These are phyloP conservation scores for Actinernus sp. DNA, from an alignment of 92 coral and sea anemone species.

Conservation along the genomic window DNA sequence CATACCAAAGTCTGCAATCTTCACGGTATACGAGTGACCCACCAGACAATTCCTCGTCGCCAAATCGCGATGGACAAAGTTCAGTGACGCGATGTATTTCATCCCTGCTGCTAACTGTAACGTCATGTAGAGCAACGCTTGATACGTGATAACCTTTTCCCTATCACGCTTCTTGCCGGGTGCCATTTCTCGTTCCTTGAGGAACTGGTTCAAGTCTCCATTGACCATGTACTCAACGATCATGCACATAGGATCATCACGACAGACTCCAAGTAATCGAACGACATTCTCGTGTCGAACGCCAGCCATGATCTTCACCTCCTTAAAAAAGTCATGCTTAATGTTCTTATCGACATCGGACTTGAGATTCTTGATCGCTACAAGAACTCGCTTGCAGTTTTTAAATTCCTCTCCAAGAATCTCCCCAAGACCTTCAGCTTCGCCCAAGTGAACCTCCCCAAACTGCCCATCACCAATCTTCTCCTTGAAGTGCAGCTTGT, in stretches of 20 bases:
- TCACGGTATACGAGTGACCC: slow-evolving; percentile 94
- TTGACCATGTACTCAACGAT: slow-evolving; percentile 98
- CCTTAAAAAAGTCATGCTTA: slow-evolving; percentile 96
- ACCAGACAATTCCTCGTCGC: slow-evolving; percentile 97
- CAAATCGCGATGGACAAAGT: slow-evolving; percentile 94
- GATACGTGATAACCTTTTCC: slow-evolving; percentile 51
- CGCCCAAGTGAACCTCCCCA: slow-evolving; percentile 96
- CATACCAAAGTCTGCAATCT: slow-evolving; percentile 99
- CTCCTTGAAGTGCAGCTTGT: slow-evolving; percentile 81
- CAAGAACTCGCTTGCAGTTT: slow-evolving; percentile 50
- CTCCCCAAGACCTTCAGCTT: slow-evolving; percentile 75
- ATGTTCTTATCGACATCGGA: slow-evolving; percentile 90
- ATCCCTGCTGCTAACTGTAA: slow-evolving; percentile 93
- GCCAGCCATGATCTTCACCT: slow-evolving; percentile 96
- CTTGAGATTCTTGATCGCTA: slow-evolving; percentile 90
- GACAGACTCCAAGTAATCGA: slow-evolving; percentile 87
- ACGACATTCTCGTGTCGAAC: slow-evolving; percentile 93
- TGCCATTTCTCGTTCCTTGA: slow-evolving; percentile 73
- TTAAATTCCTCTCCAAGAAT: slow-evolving; percentile 71
- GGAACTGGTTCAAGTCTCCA: slow-evolving; percentile 96
- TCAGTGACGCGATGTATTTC: slow-evolving; percentile 96
- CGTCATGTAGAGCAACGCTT: slow-evolving; percentile 91
- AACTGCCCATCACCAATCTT: slow-evolving; percentile 99
- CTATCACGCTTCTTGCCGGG: slow-evolving; percentile 39
- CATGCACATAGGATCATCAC: slow-evolving; percentile 99